A percentile compares a stretch with the other conserved stretches of the same genome.
Conservation (phyloP, 2,888 invertebrate species). For the Dasypolia templi region DNA sequence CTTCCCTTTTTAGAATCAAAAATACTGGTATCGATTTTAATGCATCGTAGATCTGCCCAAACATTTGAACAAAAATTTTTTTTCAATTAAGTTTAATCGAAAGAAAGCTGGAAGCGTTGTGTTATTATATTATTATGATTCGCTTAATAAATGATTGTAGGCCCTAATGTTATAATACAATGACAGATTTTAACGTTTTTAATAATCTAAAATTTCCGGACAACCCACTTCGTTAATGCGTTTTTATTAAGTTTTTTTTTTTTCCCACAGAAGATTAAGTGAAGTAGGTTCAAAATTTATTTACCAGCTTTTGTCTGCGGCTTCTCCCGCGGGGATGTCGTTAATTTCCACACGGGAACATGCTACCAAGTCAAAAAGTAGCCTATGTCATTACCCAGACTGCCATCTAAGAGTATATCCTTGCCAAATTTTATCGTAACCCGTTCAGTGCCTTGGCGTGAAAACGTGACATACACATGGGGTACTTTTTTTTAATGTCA, state of each 20-base stretch:
- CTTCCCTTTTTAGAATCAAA: neutral
- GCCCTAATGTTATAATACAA: constrained; percentile 40
- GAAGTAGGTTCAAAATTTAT: neutral
- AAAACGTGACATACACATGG: no score
- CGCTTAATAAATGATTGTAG: constrained; percentile 40
- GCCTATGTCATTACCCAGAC: no score
- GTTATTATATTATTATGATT: constrained; percentile 47
- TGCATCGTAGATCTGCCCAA: neutral
- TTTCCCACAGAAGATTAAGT: constrained; percentile 39
- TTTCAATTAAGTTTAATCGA: constrained; percentile 20
- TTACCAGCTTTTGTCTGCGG: no score
- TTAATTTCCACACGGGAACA: no score
- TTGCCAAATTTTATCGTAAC: no score
- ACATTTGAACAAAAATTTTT: constrained; percentile 22
- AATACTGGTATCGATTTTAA: constrained; percentile 6
- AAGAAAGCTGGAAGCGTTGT: constrained; percentile 41
- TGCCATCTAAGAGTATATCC: no score
- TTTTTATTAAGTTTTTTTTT: constrained; percentile 17
- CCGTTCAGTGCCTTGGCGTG: no score
- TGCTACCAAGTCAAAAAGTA: no score
- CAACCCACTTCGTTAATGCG: constrained; percentile 10
- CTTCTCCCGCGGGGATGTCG: no score
- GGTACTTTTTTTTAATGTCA: no score
- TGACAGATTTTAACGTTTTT: constrained; percentile 43
- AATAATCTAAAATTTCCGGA: constrained; percentile 46